These are phyloP conservation scores for Stegophylla sp. DNA, from an alignment of 2,888 invertebrate species.

Conservation along the genomic window DNA sequence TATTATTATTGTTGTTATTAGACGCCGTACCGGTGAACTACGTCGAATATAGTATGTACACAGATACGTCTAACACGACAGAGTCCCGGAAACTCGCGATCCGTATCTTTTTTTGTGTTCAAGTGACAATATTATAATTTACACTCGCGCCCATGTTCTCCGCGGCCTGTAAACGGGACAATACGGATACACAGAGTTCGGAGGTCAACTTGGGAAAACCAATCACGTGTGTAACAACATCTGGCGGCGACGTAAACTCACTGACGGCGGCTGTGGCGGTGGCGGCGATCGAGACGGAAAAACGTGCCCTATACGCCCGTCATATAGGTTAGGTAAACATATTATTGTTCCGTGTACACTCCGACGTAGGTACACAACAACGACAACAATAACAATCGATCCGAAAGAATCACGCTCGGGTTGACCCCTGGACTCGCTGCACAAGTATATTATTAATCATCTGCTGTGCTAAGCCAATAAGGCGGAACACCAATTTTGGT, in stretches of 20 bases:
- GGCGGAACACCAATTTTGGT: no score
- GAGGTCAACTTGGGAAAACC: neutral
- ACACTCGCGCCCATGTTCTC: neutral
- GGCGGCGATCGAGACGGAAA: neutral
- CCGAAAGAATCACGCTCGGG: no score
- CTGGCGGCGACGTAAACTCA: neutral
- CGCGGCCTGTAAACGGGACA: no score
- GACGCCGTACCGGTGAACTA: no score
- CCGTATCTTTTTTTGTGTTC: constrained; percentile 14
- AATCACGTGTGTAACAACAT: constrained; percentile 12
- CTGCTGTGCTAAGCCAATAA: no score
- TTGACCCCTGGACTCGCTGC: no score
- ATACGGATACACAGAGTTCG: neutral
- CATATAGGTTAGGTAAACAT: no score
- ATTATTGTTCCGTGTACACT: no score
- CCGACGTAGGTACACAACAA: no score
- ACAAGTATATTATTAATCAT: no score
- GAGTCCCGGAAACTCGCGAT: constrained; percentile 11
- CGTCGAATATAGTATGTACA: neutral
- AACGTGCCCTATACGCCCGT: neutral
- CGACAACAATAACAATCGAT: no score
- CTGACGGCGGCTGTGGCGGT: neutral
- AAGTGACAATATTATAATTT: neutral
- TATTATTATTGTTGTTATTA: no score
- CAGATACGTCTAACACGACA: neutral